Base-by-base conservation (phyloP, 1,140 invertebrate genomes). In the Drosophila lowei region DNA sequence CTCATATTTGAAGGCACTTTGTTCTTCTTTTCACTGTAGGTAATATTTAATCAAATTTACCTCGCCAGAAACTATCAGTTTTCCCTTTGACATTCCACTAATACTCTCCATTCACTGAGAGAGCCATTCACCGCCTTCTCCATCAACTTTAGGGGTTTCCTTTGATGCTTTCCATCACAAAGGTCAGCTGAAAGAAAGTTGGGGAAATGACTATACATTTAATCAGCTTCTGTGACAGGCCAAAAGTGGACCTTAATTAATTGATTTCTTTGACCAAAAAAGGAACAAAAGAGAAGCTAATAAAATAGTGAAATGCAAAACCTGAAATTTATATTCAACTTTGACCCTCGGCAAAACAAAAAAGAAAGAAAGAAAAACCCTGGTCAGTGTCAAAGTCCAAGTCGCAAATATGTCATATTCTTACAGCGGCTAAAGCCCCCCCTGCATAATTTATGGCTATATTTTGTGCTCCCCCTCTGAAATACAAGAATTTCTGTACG, bases 231-330 rank as follows among this genome's bases (percentile, higher is more conserved):
- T 77, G 54, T 81, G 81, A 81, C 74, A 78, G 62, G 61, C 46
- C 53, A 88, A 88, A 34, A 81, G 86, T 81, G 65, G 81, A 72
- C 41, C 62, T 78, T 88, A 88, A 86, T 86, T 86, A 86, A 88
- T 88, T 88, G 78, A 74, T 81, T 77, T 81, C 53, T 0, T 3
- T 38, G 23, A 0, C 23, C 23, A 25, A 5, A 25, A 25, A 15
- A 34, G 55, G 28, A 0, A 65, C 56, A 48, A 61, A 79, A 63
- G 9, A 25, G 44, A 1, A 21, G 28, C 60, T 48, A 63, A 65
- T 65, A 78, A 74, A 38, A 59, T 74, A 57, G 41, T 47, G 30
- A 62, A 76, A 65, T 46, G 58, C 57, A 43, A 54, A 43, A 47
- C 8, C 8, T 46, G 48, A 47, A 38, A 16, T 50, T 25, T 18